These are phyloP conservation scores for Papilio xuthus DNA, from an alignment of 1,140 invertebrate species.

Conservation along the genomic window DNA sequence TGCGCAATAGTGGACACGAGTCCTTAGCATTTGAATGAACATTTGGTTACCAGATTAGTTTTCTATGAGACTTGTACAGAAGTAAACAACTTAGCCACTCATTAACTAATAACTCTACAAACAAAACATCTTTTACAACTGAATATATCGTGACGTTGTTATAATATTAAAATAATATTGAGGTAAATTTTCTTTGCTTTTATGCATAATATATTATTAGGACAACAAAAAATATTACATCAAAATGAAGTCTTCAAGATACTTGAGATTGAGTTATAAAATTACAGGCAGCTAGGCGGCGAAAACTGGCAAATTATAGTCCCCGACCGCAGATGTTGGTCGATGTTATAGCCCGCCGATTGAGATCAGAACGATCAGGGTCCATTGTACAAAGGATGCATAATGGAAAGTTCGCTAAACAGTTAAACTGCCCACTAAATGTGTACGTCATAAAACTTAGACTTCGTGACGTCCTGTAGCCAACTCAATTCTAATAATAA, in stretches of 20 bases:
- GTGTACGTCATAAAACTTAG: conserved; percentile 27
- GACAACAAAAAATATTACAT: conserved; percentile 43
- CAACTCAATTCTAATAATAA: conserved; percentile 30
- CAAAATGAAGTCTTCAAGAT: conserved; percentile 63
- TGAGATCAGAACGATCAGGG: conserved; percentile 54
- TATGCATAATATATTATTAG: conserved; percentile 24
- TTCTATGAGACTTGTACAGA: conserved; percentile 66
- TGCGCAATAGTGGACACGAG: conserved; percentile 61
- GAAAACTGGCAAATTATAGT: conserved; percentile 76
- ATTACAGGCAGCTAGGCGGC: conserved; percentile 68
- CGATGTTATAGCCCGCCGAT: conserved; percentile 54
- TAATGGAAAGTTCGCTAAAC: conserved; percentile 51
- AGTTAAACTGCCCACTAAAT: conserved; percentile 33
- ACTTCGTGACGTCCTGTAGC: conserved; percentile 31
- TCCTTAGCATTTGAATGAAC: conserved; percentile 78
- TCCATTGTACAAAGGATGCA: conserved; percentile 48
- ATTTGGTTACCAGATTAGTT: conserved; percentile 80
- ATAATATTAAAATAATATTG: neutral
- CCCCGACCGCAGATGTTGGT: conserved; percentile 51
- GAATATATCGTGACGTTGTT: conserved; percentile 33
- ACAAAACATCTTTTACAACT: conserved; percentile 47
- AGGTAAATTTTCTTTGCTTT: conserved; percentile 25
- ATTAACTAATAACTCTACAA: conserved; percentile 53
- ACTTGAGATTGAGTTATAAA: conserved; percentile 56
- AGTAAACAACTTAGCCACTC: conserved; percentile 64